phyloP scores from a whole-genome alignment of 2,888 invertebrate genomes.

The Emmelina monodactyla region DNA sequence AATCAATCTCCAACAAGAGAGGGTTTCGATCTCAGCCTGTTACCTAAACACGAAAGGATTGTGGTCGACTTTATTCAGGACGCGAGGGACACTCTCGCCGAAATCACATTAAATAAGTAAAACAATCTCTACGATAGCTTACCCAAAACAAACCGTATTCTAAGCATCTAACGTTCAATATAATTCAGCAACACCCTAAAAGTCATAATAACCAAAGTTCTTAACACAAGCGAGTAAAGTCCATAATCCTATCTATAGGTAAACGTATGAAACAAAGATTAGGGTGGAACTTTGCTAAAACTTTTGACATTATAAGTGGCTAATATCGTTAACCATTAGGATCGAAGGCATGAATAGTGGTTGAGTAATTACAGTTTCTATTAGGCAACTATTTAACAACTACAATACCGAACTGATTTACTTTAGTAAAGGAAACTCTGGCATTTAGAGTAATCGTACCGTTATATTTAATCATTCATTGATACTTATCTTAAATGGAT shows the following conservation, averaged over 20 bases:
- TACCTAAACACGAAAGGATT: background rate
- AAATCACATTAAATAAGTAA: background rate
- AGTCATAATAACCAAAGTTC: too few species aligned
- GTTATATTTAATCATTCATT: too few species aligned
- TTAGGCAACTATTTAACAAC: too few species aligned
- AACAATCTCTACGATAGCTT: too few species aligned
- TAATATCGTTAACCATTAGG: conserved; percentile 1
- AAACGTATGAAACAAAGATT: background rate
- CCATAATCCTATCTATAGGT: background rate
- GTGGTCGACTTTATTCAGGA: background rate
- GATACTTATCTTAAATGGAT: too few species aligned
- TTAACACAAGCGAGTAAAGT: too few species aligned
- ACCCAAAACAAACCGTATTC: background rate
- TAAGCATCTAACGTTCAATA: too few species aligned
- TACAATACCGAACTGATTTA: too few species aligned
- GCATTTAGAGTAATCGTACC: too few species aligned
- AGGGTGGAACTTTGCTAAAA: background rate
- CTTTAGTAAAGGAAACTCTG: too few species aligned
- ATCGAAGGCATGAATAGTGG: conserved; percentile 1
- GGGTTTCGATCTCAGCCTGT: background rate
- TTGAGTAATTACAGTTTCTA: background rate
- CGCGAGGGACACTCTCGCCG: background rate
- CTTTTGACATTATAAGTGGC: conserved; percentile 1
- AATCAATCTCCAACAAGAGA: background rate
- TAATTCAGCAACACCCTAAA: too few species aligned